phyloP scores from a whole-genome alignment of 1,140 invertebrate species.

The Scaptomyza graminum region DNA sequence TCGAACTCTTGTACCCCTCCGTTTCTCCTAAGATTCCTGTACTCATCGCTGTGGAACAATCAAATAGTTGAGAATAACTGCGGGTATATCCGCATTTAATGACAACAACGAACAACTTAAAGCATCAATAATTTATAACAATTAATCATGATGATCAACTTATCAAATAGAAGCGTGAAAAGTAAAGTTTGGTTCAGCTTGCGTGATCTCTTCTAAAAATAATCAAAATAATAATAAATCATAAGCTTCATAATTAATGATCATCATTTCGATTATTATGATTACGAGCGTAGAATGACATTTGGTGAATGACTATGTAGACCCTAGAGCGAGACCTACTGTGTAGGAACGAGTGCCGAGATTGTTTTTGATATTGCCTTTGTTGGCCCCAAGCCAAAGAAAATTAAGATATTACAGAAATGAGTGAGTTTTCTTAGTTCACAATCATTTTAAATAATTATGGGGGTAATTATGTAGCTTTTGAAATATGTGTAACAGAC shows the following conservation, averaged over 20 bases:
- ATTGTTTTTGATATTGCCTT: background rate
- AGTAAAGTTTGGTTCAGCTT: constrained; percentile 46
- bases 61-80: constrained; percentile 36
- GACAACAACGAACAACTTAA: constrained; percentile 20
- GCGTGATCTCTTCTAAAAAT: constrained; percentile 6
- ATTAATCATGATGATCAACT: constrained; percentile 79
- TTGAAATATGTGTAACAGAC: no score
- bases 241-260: constrained; percentile 22
- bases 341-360: constrained; percentile 4
- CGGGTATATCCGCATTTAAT: constrained; percentile 75
- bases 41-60: constrained; percentile 22
- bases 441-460: no score
- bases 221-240: constrained; percentile 32
- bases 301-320: constrained; percentile 4
- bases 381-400: no score
- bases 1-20: background rate
- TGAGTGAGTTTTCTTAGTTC: no score
- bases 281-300: background rate
- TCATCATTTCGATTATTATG: background rate
- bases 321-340: background rate
- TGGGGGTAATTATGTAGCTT: no score
- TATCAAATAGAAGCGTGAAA: constrained; percentile 81
- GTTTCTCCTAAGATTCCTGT: background rate
- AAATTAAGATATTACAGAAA: no score
- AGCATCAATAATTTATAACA: constrained; percentile 72